Percentiles rank a stretch among this genome's conserved stretches.
Conservation (phyloP, 1,140 invertebrate genomes). For the Archegozetes longisetosus region DNA sequence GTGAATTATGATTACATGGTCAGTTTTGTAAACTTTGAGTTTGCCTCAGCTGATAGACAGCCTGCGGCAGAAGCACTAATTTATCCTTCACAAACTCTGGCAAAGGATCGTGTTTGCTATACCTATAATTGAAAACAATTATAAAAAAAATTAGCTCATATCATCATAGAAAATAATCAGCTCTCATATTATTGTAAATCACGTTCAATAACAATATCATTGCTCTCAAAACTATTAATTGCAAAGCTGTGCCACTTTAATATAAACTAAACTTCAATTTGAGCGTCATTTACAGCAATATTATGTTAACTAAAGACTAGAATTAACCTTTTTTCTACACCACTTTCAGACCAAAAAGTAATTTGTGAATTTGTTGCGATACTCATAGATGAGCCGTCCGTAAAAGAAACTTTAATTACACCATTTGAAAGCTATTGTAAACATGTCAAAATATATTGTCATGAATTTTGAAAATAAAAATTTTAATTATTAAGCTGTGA, state of each 20-base stretch:
- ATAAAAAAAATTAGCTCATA: neutral
- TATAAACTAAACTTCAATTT: too few relatives aligned
- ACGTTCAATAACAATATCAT: too few relatives aligned
- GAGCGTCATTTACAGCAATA: too few relatives aligned
- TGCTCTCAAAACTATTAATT: too few relatives aligned
- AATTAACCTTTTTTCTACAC: neutral
- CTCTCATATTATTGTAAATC: neutral
- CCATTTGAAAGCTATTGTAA: slow-evolving; percentile 8
- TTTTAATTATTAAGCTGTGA: neutral
- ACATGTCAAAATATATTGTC: neutral
- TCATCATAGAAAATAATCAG: neutral
- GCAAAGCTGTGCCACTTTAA: too few relatives aligned
- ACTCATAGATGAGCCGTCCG: slow-evolving; percentile 11
- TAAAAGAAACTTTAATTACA: slow-evolving; percentile 9
- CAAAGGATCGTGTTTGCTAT: slow-evolving; percentile 7
- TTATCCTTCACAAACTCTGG: slow-evolving; percentile 9
- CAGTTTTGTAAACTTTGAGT: neutral
- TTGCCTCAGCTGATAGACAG: neutral
- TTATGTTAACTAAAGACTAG: neutral
- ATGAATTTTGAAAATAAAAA: too few relatives aligned
- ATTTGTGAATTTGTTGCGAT: neutral
- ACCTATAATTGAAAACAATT: slow-evolving; percentile 7
- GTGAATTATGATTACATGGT: too few relatives aligned
- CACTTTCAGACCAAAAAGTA: neutral
- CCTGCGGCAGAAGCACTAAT: slow-evolving; percentile 4